Evolutionary conservation across 2,888 invertebrate genomes (phyloP), one percentile per base, ranked within the genome.

Genomic region (Craniophora ligustri): DNA sequence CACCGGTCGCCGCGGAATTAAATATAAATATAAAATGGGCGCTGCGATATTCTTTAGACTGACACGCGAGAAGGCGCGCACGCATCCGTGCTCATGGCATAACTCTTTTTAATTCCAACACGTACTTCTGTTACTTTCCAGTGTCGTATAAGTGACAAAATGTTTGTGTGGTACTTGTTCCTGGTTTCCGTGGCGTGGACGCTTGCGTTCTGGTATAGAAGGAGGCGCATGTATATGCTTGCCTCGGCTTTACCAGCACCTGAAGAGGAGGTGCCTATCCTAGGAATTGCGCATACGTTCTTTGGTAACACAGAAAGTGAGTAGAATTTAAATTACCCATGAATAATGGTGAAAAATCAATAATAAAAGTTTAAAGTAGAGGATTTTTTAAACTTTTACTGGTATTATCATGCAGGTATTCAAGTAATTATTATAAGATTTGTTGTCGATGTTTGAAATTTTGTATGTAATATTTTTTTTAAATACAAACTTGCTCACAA

Each of bases 261-360:
- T 0, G 58, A 72, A 2, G 62, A 59, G 1, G 76, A 81, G 10
- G 35, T 85, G 15, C 89, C 90, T 1, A 1, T 86, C 2, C 67
- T 89, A n/a, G 91, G 91, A 1, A 11, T 87, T 10, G 80, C 87
- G 5, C 83, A 85, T 35, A 71, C 44, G 5, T 30, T 91, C 3
- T 16, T 65, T 2, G 91, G 91, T 5, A 75, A 60, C 50, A 84
- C 84, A 34, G 88, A 88, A 67, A 82, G 91, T 90, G 67, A 78
- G 81, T 45, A 10, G 11, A 34, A 32, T 23, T 36, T 31, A 23
- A 26, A 13, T 14, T 13, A 30, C 0, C 8, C 13, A 13, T 5
- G 32, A 3, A 10, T 53, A 1, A 5, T 14, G n/a, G n/a, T 15
- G 7, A 14, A 0, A 7, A 7, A 8, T n/a, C 18, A 34, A 21